Conservation (phyloP, 1,140 invertebrate genomes). For the Dermatophagoides farinae region DNA sequence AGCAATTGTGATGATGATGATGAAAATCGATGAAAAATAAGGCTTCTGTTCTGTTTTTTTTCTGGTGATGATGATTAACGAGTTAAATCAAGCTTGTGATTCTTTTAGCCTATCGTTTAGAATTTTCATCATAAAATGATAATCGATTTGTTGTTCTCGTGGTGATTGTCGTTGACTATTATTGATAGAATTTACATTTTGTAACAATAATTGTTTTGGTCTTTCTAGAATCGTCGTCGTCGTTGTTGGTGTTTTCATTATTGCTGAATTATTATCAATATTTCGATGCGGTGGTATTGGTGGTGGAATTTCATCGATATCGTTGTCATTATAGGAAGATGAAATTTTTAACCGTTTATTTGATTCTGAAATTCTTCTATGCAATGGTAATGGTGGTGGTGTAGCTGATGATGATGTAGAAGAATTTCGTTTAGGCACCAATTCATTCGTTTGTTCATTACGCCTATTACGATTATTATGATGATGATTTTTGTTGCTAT, state of each 20-base stretch:
- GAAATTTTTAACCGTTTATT: too few relatives aligned
- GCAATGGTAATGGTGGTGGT: not conserved
- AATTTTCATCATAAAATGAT: constrained; percentile 89
- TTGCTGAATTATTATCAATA: not conserved
- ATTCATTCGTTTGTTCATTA: not conserved
- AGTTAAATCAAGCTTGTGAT: constrained; percentile 36
- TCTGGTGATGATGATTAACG: too few relatives aligned
- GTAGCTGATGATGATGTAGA: not conserved
- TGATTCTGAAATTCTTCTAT: not conserved
- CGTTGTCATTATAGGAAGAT: not conserved
- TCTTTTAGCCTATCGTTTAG: constrained; percentile 81
- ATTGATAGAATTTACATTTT: not conserved
- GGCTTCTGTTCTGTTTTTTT: too few relatives aligned
- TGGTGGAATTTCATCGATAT: constrained; percentile 3
- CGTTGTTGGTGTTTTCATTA: not conserved
- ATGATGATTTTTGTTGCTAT: not conserved
- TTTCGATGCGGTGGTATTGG: constrained; percentile 13
- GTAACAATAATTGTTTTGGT: not conserved
- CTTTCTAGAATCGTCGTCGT: not conserved
- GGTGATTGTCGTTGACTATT: not conserved
- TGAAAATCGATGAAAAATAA: too few relatives aligned
- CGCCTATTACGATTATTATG: not conserved
- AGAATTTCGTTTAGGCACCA: not conserved
- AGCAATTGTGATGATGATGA: too few relatives aligned
- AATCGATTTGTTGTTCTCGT: constrained; percentile 44